Percentiles rank a stretch among this genome's conserved stretches.
These are phyloP conservation scores for Microcebus jonahi DNA, from an alignment of 2,113 vertebrate species.

Conservation along the genomic window DNA sequence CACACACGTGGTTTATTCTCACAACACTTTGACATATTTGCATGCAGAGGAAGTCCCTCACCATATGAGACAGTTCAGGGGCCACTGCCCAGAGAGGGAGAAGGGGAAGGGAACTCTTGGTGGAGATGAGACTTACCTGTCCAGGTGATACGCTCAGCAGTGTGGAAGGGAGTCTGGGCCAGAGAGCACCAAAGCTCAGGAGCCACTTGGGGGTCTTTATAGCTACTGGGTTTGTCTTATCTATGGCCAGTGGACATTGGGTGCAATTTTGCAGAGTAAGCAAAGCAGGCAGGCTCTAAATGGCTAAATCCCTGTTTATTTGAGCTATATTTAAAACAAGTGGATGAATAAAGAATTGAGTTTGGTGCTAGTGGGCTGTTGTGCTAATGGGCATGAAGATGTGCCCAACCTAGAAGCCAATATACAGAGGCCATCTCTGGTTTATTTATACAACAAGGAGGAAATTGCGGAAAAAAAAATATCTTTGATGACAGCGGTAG, in stretches of 20 bases:
- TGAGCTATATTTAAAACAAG: not conserved
- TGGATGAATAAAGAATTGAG: no score
- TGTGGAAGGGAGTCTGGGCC: no score
- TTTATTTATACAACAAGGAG: not conserved
- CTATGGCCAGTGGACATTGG: not conserved
- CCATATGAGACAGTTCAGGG: accelerated
- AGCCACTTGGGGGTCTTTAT: accelerated
- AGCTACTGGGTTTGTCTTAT: not conserved
- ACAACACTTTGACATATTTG: not conserved
- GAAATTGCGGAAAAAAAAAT: not conserved
- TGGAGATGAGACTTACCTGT: no score
- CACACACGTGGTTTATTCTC: no score
- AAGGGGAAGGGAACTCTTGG: no score
- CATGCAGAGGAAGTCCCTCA: not conserved
- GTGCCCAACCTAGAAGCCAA: not conserved
- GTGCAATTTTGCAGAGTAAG: not conserved
- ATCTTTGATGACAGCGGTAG: not conserved
- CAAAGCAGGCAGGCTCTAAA: not conserved
- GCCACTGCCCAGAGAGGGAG: accelerated
- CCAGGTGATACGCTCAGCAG: no score
- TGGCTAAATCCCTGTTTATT: no score
- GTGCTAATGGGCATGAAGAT: not conserved
- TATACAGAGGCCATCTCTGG: accelerated
- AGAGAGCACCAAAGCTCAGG: not conserved
- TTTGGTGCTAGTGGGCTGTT: not conserved